Evolutionary conservation across 2,113 vertebrate species (phyloP).

Genomic region (Tursiops truncatus): DNA sequence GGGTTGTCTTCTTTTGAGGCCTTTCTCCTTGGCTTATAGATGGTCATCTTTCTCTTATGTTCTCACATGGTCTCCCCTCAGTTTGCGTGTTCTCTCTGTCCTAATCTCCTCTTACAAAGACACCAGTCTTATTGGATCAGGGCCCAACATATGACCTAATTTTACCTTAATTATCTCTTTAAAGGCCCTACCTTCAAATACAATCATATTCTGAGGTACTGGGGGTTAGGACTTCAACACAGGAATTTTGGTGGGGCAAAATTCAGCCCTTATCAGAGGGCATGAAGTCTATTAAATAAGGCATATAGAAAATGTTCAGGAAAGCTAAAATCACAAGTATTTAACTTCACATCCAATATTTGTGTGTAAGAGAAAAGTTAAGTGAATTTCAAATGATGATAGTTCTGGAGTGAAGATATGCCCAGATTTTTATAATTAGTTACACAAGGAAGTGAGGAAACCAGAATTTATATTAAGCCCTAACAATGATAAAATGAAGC

Average conservation of each 20-base stretch:
- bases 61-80: not conserved
- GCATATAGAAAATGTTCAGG: not conserved
- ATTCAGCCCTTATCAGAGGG: not conserved
- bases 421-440: constrained; percentile 27
- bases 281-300: not conserved
- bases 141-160: not conserved
- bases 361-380: constrained; percentile 32
- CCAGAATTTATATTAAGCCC: not conserved
- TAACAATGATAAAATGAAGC: constrained; percentile 47
- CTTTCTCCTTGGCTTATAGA: not conserved
- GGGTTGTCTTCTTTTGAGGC: not conserved
- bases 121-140: not conserved
- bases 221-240: not conserved
- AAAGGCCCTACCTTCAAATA: not conserved
- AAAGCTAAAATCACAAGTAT: constrained; percentile 23
- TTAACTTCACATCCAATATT: constrained; percentile 22
- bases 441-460: constrained; percentile 34
- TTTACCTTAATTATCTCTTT: not conserved
- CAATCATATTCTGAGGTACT: not conserved
- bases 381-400: constrained; percentile 38
- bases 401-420: not conserved
- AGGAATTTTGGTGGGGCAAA: not conserved
- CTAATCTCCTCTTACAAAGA: not conserved
- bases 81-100: not conserved
- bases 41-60: not conserved